Evolutionary conservation across 2,888 invertebrate species (phyloP).

Genomic region (Lydus trimaculatus): DNA sequence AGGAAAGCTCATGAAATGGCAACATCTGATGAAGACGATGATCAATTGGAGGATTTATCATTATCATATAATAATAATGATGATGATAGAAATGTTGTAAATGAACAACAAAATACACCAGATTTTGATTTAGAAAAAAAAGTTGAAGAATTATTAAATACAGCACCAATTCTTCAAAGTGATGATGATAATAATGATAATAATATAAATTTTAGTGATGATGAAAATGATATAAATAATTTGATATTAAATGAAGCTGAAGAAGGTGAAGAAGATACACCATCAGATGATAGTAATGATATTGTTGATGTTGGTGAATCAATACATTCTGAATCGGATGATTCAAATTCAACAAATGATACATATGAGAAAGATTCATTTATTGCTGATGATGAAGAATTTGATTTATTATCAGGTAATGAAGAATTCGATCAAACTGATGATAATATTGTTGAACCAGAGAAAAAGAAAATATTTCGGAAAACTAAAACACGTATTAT

Average conservation of each 20-base stretch:
- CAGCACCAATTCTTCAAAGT: background rate
- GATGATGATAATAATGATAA: background rate
- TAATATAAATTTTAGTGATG: background rate
- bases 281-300: slow-evolving; percentile 55
- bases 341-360: slow-evolving; percentile 15
- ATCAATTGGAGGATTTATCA: background rate
- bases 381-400: slow-evolving; percentile 23
- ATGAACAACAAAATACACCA: background rate
- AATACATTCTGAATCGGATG: slow-evolving; percentile 46
- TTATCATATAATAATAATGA: background rate
- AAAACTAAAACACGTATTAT: slow-evolving; percentile 21
- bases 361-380: slow-evolving; percentile 24
- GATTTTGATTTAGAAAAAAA: background rate
- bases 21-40: background rate
- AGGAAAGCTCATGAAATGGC: background rate
- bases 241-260: slow-evolving; percentile 39
- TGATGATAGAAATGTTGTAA: too few relatives aligned
- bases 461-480: slow-evolving; percentile 9
- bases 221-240: background rate
- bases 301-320: slow-evolving; percentile 57
- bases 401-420: slow-evolving; percentile 20
- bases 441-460: slow-evolving; percentile 2
- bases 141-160: background rate
- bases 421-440: slow-evolving; percentile 19
- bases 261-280: slow-evolving; percentile 57